These are phyloP conservation scores for Oncorhynchus clarkii DNA, from an alignment of 2,113 vertebrate genomes.

Conservation along the genomic window DNA sequence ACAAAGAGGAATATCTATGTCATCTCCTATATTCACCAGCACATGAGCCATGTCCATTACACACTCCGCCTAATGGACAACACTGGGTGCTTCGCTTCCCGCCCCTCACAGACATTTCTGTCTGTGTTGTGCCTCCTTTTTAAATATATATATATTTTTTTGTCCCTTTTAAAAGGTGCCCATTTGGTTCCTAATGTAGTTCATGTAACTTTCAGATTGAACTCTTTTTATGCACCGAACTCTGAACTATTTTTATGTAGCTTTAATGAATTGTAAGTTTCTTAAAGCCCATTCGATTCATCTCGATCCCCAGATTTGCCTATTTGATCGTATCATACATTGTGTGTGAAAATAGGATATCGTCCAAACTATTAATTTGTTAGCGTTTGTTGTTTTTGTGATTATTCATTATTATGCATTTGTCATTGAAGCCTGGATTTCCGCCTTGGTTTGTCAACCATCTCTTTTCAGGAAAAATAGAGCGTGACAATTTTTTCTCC, in stretches of 20 bases:
- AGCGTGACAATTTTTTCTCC: slow-evolving; percentile 62
- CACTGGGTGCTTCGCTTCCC: slow-evolving; percentile 4
- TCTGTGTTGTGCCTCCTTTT: background rate
- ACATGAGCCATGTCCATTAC: slow-evolving; percentile 72
- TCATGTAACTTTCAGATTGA: slow-evolving; percentile 34
- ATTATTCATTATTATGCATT: slow-evolving; percentile 53
- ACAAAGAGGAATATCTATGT: slow-evolving; percentile 78
- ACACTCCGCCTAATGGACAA: slow-evolving; percentile 61
- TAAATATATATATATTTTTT: slow-evolving; percentile 12
- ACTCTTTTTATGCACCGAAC: slow-evolving; percentile 22
- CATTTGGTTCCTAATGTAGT: slow-evolving; percentile 24
- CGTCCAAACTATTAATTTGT: slow-evolving; percentile 46
- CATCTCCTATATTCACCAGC: slow-evolving; percentile 73
- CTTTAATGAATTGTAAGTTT: slow-evolving; percentile 27
- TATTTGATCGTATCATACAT: slow-evolving; percentile 39
- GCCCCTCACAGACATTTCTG: background rate
- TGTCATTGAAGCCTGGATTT: slow-evolving; percentile 48
- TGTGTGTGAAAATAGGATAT: slow-evolving; percentile 34
- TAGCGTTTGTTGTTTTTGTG: slow-evolving; percentile 27
- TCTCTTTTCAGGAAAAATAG: slow-evolving; percentile 57
- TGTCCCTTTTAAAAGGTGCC: slow-evolving; percentile 7
- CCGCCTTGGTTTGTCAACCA: slow-evolving; percentile 32
- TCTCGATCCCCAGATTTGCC: slow-evolving; percentile 29
- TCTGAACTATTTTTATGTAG: slow-evolving; percentile 37
- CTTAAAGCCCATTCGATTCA: slow-evolving; percentile 44